Conservation (phyloP, 2,797 vertebrate species). For the Odontamblyopus lacepedii region DNA sequence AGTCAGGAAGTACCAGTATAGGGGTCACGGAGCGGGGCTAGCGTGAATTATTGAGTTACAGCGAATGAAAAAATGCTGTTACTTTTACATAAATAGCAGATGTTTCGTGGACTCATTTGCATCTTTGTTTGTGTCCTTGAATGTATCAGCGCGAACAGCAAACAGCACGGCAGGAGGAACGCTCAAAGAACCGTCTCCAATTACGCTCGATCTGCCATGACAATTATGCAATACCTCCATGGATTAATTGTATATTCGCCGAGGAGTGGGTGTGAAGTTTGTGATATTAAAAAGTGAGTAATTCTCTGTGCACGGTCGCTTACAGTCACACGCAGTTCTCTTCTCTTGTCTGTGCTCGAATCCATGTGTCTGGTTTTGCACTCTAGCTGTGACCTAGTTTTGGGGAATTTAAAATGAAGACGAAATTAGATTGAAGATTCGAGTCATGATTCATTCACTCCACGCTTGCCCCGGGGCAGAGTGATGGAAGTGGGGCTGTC, state of each 20-base stretch:
- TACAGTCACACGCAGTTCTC: too few species aligned
- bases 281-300: background rate
- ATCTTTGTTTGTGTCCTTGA: conserved; percentile 3
- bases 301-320: background rate
- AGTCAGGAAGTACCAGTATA: conserved; percentile 39
- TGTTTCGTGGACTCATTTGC: conserved; percentile 6
- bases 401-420: background rate
- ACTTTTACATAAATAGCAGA: conserved; percentile 15
- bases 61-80: conserved; percentile 38
- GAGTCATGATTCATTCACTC: background rate
- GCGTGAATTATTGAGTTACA: conserved; percentile 54
- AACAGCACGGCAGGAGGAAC: background rate
- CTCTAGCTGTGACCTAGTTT: background rate
- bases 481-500: background rate
- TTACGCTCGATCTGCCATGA: too few species aligned
- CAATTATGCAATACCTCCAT: background rate
- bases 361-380: background rate
- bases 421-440: background rate
- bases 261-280: background rate
- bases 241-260: background rate
- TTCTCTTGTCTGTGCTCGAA: background rate
- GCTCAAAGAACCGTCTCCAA: background rate
- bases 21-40: conserved; percentile 49
- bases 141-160: conserved; percentile 3
- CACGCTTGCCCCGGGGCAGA: background rate